phyloP scores from a whole-genome alignment of 2,888 invertebrate species.

The Volucella zonaria region DNA sequence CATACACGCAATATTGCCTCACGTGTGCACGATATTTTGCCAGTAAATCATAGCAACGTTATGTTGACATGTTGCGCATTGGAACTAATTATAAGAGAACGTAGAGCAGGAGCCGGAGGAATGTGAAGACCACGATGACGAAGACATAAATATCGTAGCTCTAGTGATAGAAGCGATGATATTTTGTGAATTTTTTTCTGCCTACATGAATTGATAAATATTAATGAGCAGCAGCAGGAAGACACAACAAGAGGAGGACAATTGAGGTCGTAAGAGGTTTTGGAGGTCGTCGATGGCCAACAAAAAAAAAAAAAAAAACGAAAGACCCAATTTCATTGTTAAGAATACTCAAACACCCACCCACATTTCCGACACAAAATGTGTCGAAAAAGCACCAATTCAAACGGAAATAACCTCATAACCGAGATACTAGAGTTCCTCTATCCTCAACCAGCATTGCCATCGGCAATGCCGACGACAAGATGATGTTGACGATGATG shows the following conservation, averaged over 20 bases:
- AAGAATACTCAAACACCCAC: constrained; percentile 25
- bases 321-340: constrained; percentile 29
- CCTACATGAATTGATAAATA: constrained; percentile 57
- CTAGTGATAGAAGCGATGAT: constrained; percentile 1
- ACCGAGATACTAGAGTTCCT: constrained; percentile 41
- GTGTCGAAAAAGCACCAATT: constrained; percentile 47
- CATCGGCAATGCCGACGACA: neutral
- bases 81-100: neutral
- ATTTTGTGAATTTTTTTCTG: constrained; percentile 54
- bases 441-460: neutral
- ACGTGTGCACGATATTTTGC: constrained; percentile 31
- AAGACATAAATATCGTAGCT: neutral
- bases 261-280: constrained; percentile 9
- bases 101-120: too few relatives aligned
- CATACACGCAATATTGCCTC: constrained; percentile 44
- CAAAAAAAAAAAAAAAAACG: too few relatives aligned
- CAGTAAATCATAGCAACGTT: constrained; percentile 53
- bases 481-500: neutral
- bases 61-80: constrained; percentile 33
- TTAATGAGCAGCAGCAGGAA: constrained; percentile 48
- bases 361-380: constrained; percentile 43
- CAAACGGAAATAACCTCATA: constrained; percentile 64
- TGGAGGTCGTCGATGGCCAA: too few relatives aligned
- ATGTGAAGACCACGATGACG: too few relatives aligned
- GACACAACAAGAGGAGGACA: neutral